phyloP scores from a whole-genome alignment of 2,888 invertebrate species.

The Dryomyza anilis region DNA sequence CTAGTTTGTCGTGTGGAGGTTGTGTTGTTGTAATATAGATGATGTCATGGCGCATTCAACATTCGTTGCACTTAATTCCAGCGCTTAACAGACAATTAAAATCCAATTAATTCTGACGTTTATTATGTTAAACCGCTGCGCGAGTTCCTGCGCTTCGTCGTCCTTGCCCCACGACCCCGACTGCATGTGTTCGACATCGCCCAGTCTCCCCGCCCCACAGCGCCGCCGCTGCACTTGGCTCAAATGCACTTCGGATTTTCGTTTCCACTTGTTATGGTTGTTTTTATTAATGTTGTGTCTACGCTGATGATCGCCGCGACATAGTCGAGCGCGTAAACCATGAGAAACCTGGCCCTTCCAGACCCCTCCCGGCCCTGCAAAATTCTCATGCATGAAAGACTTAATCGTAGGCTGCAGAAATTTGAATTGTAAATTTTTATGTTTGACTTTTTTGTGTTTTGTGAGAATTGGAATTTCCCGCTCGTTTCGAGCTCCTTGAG shows the following conservation, averaged over 20 bases:
- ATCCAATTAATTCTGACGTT: conserved; percentile 62
- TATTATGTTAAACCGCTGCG: conserved; percentile 58
- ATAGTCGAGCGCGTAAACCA: conserved; percentile 15
- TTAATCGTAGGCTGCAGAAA: conserved; percentile 17
- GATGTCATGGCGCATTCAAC: conserved; percentile 28
- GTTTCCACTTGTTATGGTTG: neutral
- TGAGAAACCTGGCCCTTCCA: neutral
- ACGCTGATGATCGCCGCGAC: conserved; percentile 13
- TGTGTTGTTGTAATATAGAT: conserved; percentile 26
- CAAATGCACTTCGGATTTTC: neutral
- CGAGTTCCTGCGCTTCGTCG: conserved; percentile 3
- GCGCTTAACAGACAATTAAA: conserved; percentile 61
- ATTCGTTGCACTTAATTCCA: conserved; percentile 52
- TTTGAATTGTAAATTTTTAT: conserved; percentile 19
- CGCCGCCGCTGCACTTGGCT: too few species aligned
- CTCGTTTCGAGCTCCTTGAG: neutral
- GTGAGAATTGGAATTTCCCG: conserved; percentile 3
- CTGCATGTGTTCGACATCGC: neutral
- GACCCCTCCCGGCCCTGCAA: neutral
- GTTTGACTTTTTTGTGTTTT: neutral
- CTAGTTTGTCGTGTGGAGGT: conserved; percentile 1
- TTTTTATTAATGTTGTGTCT: conserved; percentile 16
- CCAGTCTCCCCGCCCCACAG: too few species aligned
- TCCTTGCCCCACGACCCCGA: neutral
- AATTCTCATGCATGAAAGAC: conserved; percentile 21